Percentiles rank a stretch among this genome's conserved stretches.
These are phyloP conservation scores for Bombus impatiens DNA, from an alignment of 1,140 invertebrate species.

Conservation along the genomic window DNA sequence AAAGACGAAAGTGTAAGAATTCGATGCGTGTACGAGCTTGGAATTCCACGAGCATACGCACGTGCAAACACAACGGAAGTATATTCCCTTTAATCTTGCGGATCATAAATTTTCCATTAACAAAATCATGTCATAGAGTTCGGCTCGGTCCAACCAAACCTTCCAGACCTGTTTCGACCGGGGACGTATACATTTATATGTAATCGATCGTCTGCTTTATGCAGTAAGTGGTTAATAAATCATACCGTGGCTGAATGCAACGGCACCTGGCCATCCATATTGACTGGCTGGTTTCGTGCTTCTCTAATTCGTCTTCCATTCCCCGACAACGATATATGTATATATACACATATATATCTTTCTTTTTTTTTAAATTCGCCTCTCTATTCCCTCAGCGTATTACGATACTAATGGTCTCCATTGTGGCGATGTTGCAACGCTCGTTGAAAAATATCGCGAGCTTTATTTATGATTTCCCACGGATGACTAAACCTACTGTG, in stretches of 20 bases:
- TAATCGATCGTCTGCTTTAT: constrained; percentile 49
- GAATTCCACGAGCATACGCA: background rate
- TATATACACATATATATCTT: background rate
- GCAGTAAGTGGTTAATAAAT: constrained; percentile 51
- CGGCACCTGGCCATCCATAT: constrained; percentile 28
- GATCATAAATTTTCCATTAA: constrained; percentile 41
- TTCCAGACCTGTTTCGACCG: constrained; percentile 3
- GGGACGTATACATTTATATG: constrained; percentile 26
- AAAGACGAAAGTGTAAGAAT: background rate
- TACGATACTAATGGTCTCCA: constrained; percentile 24
- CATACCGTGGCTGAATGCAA: constrained; percentile 30
- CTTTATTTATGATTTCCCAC: constrained; percentile 20
- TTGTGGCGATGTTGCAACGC: constrained; percentile 4
- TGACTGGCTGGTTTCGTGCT: constrained; percentile 29
- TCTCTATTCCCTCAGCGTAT: constrained; percentile 15
- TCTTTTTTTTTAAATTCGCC: background rate
- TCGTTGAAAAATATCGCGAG: constrained; percentile 15
- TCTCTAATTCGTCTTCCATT: constrained; percentile 36
- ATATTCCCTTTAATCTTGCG: constrained; percentile 19
- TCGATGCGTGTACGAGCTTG: background rate
- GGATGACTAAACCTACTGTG: background rate
- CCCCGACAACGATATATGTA: background rate
- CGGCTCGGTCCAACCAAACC: background rate
- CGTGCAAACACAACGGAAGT: no score
- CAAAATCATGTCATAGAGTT: constrained; percentile 14